Evolutionary conservation across 2,113 vertebrate genomes (phyloP), one percentile per base, ranked within the genome.

Genomic region (Collichthys lucidus): DNA sequence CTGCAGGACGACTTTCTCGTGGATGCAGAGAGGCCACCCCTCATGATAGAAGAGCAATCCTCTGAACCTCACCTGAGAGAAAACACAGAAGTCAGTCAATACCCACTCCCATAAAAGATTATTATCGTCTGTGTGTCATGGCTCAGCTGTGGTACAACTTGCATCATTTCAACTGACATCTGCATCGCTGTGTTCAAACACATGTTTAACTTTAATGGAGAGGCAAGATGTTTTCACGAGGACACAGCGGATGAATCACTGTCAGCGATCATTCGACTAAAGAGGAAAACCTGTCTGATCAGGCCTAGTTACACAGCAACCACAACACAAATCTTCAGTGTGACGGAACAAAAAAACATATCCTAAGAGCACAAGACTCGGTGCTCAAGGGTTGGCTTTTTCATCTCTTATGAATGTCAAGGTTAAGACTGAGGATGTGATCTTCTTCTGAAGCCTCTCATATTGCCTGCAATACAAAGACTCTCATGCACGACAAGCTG

Each of bases 11-110:
- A 96, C 92, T 82, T 97, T 96, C 77, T 96, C 95, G 10, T 95
- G 93, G 78, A 96, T 88, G 87, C 96, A 96, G 77, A 96, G 90
- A 0, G 96, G 96, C 96, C 96, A 96, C 12, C 96, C 95, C 86
- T 96, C 95, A 60, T 96, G 95, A 66, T 94, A 94, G 88, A 96
- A 94, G 67, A 96, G 92, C 80, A 95, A 71, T 20, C 95, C 96
- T 79, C 94, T 89, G 83, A 95, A 96, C 60, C 89, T 93, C 44
- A 93, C 92, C 96, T 97, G 87, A 47, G 84, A 87, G 57, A 61
- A 73, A 42, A 81, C 20, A 87, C 52, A 92, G 52, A 82, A 71
- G 20, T 75, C 35, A 67, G 61, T 77, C n/a, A 85, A 57, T 22
- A 56, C 17, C 19, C 40, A 42, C 57, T 65, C 49, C 8, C 2